Base-by-base conservation (phyloP, 1,140 invertebrate genomes). In the Nasonia longicornis region DNA sequence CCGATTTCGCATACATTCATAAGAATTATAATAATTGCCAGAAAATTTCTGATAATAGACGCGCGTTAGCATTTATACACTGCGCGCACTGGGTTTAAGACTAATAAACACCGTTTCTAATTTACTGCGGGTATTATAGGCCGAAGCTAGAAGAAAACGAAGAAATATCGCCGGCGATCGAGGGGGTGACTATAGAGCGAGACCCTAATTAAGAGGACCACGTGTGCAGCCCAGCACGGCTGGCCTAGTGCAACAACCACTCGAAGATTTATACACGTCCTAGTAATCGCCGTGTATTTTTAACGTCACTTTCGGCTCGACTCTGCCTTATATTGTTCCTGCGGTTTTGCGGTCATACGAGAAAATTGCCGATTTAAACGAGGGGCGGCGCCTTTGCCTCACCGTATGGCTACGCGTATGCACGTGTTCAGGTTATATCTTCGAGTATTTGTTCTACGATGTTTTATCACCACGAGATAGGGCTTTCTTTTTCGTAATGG, bases 231-330 rank as follows among this genome's bases (percentile, higher is more conserved):
- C 26, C 29, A 20, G 22, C 20, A 63, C 35, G 69, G 66, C 14
- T 69, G 48, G 66, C 48, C 35, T 16, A 75, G 74, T 52, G 29
- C 11, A 58, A 20, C 29, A 63, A 42, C n/a, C 31, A 10, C n/a
- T 67, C 63, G 11, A 76, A 64, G 72, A 80, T 80, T 81, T 81
- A 81, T 81, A 77, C 10, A 8, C 87, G 85, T 85, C 81, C 80
- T 31, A 84, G 84, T 89, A 89, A 88, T 89, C 86, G 35, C 88
- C 84, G 86, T 83, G 85, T 83, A 87, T 88, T 88, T 87, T 88
- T 88, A 88, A 69, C 66, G 38, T 52, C 29, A n/a, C 35, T 74
- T 74, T 74, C 22, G 42, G 6, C 42, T 58, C 72, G 42, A 26
- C 58, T 26, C 26, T 35, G 12, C 16, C 29, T 35, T 64, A 31